Evolutionary conservation across 2,113 vertebrate species (phyloP).

Genomic region (Chaetodon trifascialis): DNA sequence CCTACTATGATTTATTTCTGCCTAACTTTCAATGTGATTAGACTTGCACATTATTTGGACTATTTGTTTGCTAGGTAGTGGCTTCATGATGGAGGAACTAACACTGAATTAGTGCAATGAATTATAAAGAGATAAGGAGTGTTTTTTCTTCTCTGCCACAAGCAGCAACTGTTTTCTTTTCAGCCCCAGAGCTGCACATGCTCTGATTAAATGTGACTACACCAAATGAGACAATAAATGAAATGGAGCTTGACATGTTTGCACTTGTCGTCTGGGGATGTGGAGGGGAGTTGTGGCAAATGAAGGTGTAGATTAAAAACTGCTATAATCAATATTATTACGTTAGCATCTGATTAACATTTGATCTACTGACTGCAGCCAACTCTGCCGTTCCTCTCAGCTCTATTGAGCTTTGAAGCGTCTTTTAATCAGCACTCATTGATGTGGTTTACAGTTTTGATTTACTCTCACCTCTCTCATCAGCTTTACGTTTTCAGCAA

Average conservation of each 20-base stretch:
- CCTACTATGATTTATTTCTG: not conserved
- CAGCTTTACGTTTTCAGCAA: not conserved
- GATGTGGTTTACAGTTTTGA: not conserved
- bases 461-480: not conserved
- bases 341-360: too few species aligned
- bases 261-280: not conserved
- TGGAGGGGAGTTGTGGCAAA: not conserved
- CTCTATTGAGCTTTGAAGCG: not conserved
- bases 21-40: slow-evolving; percentile 24
- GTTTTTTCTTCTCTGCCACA: not conserved
- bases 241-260: not conserved
- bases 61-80: not conserved
- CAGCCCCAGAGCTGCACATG: not conserved
- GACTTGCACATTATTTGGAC: not conserved
- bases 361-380: too few species aligned
- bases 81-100: not conserved
- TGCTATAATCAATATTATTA: too few species aligned
- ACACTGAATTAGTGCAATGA: not conserved
- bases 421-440: not conserved
- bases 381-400: too few species aligned
- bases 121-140: not conserved
- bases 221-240: slow-evolving; percentile 3
- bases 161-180: slow-evolving; percentile 16
- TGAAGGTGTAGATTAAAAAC: not conserved
- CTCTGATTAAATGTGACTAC: slow-evolving; percentile 27